Conservation (phyloP, 2,888 invertebrate species). For the Athalia cordata region DNA sequence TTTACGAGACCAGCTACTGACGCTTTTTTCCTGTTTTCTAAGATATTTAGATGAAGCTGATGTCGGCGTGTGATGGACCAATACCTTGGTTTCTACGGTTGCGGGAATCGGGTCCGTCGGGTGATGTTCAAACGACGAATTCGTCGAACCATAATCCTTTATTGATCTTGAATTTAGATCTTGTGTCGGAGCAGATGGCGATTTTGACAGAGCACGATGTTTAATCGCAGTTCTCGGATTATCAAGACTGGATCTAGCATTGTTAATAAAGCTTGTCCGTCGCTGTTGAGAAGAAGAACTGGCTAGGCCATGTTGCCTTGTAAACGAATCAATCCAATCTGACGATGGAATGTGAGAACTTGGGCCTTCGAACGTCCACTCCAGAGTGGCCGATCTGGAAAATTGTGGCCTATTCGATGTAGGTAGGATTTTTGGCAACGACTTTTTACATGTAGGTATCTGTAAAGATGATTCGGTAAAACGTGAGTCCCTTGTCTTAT, state of each 20-base stretch:
- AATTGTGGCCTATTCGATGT: constrained; percentile 25
- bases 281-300: constrained; percentile 1
- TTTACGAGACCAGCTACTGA: constrained; percentile 35
- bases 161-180: constrained; percentile 28
- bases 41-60: constrained; percentile 6
- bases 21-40: constrained; percentile 5
- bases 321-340: constrained; percentile 46
- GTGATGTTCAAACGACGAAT: constrained; percentile 44
- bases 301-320: constrained; percentile 39
- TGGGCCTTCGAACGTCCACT: constrained; percentile 46
- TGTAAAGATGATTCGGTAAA: too few relatives aligned
- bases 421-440: neutral
- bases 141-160: constrained; percentile 39
- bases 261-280: neutral
- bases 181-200: constrained; percentile 43
- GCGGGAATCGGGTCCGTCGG: constrained; percentile 38
- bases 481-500: neutral
- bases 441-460: too few relatives aligned
- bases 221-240: constrained; percentile 22
- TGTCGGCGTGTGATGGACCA: constrained; percentile 10
- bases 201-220: constrained; percentile 33
- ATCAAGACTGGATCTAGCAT: constrained; percentile 35
- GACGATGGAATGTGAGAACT: constrained; percentile 36
- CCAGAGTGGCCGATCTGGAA: constrained; percentile 44
- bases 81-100: neutral